Percentiles rank a stretch among this genome's conserved stretches.
Evolutionary conservation across 2,888 invertebrate genomes (phyloP).

Genomic region (Melanotus villosus): DNA sequence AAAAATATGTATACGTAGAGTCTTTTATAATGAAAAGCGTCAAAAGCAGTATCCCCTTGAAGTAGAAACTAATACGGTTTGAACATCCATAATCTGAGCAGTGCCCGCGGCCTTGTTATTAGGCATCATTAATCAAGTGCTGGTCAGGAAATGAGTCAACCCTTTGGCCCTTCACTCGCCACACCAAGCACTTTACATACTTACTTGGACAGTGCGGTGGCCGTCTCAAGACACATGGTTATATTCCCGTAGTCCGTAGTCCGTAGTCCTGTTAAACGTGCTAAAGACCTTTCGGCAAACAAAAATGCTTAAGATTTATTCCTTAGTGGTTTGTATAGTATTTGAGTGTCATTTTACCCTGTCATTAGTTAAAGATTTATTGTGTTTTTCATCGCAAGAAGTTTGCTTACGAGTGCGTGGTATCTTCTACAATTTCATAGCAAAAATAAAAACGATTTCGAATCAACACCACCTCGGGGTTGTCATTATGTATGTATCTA

Average conservation of each 20-base stretch:
- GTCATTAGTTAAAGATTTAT: neutral
- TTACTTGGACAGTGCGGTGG: conserved; percentile 57
- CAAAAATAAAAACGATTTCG: no score
- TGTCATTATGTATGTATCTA: no score
- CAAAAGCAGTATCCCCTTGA: conserved; percentile 63
- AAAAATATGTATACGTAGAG: neutral
- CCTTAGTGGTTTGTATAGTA: neutral
- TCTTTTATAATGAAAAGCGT: conserved; percentile 50
- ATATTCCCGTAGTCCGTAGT: conserved; percentile 57
- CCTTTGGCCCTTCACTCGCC: conserved; percentile 66
- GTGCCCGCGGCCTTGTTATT: conserved; percentile 65
- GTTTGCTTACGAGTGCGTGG: no score
- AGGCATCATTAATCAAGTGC: conserved; percentile 69
- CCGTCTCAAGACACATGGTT: conserved; percentile 57
- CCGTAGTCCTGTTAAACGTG: conserved; percentile 60
- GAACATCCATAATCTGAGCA: conserved; percentile 59
- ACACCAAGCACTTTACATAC: conserved; percentile 58
- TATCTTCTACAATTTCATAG: no score
- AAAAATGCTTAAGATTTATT: conserved; percentile 16
- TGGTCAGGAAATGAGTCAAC: conserved; percentile 70
- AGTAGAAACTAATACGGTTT: conserved; percentile 61
- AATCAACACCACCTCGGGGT: no score
- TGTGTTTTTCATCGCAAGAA: no score
- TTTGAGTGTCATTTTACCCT: neutral
- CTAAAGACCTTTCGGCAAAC: conserved; percentile 51